Conservation (phyloP, 1,140 invertebrate genomes). For the Mactra quadrangularis region DNA sequence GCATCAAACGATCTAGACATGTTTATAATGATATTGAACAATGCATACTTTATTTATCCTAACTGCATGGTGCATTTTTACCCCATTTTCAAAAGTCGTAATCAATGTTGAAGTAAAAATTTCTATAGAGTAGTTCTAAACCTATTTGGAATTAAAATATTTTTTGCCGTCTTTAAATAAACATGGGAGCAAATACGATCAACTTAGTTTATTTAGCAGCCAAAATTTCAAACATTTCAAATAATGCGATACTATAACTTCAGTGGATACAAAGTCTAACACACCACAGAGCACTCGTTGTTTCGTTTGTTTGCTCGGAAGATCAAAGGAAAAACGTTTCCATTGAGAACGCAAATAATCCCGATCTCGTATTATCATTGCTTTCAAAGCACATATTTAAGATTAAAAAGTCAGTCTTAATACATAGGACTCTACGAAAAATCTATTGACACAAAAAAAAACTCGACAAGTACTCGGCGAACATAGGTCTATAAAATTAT, state of each 20-base stretch:
- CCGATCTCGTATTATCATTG: not conserved
- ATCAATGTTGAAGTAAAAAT: constrained; percentile 16
- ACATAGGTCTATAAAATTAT: constrained; percentile 26
- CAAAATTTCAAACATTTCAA: not conserved
- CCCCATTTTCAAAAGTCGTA: constrained; percentile 3
- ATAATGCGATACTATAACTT: not conserved
- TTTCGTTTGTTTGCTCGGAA: constrained; percentile 27
- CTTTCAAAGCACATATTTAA: constrained; percentile 22
- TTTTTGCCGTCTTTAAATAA: not conserved
- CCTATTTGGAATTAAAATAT: constrained; percentile 38
- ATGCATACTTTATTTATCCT: too few species aligned
- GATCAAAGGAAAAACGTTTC: constrained; percentile 34
- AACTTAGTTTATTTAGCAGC: too few species aligned
- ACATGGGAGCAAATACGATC: too few species aligned
- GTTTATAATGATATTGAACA: too few species aligned
- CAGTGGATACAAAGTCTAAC: constrained; percentile 12
- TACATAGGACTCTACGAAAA: not conserved
- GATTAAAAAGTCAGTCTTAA: constrained; percentile 55
- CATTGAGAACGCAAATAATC: not conserved
- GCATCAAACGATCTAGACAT: too few species aligned
- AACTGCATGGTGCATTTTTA: too few species aligned
- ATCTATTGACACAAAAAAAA: too few species aligned
- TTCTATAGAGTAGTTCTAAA: constrained; percentile 33
- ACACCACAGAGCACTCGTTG: constrained; percentile 20
- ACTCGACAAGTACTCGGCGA: not conserved